Conservation (phyloP, 2,888 invertebrate species). For the Machimus rusticus region DNA sequence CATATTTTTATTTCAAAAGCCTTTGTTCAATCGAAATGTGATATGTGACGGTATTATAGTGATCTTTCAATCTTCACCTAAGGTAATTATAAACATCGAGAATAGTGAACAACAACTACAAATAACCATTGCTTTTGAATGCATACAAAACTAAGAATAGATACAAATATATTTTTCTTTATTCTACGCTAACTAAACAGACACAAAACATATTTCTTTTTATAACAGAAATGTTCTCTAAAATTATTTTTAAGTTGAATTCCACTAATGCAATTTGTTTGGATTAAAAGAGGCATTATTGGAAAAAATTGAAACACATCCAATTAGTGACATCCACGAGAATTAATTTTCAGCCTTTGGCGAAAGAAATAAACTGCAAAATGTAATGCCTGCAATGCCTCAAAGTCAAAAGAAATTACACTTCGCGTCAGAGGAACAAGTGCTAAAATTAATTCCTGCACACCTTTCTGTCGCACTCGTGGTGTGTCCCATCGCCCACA, state of each 20-base stretch:
- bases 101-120: no score
- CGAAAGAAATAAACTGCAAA: background rate
- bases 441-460: conserved; percentile 22
- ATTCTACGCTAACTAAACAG: no score
- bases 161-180: no score
- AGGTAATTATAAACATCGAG: no score
- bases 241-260: background rate
- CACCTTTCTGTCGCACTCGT: background rate
- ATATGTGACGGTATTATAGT: no score
- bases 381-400: background rate
- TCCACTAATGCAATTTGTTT: background rate
- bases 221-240: background rate
- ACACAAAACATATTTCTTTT: background rate
- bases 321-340: background rate
- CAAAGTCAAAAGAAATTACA: background rate
- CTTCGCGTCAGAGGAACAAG: background rate
- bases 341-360: background rate
- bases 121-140: no score
- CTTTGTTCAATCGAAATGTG: no score
- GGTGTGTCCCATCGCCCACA: background rate
- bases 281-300: background rate
- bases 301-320: background rate
- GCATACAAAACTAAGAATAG: no score
- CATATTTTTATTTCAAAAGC: no score
- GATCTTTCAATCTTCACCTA: no score